These are phyloP conservation scores for Rhingia campestris DNA, from an alignment of 2,888 invertebrate species.

Conservation along the genomic window DNA sequence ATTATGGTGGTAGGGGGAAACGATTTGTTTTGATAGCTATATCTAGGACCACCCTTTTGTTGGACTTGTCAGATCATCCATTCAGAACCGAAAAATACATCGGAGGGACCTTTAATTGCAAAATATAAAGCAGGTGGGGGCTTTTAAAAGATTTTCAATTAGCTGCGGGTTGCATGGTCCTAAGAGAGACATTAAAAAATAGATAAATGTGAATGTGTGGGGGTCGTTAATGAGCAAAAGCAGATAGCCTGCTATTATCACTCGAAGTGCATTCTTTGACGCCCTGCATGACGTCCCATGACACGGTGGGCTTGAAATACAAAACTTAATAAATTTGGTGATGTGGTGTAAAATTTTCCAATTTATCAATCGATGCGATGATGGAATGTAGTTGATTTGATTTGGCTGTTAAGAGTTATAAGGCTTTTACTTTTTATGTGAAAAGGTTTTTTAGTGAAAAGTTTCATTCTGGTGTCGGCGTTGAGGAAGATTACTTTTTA, in stretches of 20 bases:
- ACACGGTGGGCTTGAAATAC: neutral
- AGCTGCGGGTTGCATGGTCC: neutral
- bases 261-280: slow-evolving; percentile 13
- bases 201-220: slow-evolving; percentile 21
- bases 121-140: slow-evolving; percentile 43
- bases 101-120: slow-evolving; percentile 60
- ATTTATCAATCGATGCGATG: slow-evolving; percentile 34
- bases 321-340: slow-evolving; percentile 23
- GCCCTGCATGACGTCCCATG: slow-evolving; percentile 49
- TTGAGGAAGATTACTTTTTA: too few species aligned
- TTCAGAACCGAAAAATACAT: slow-evolving; percentile 40
- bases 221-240: slow-evolving; percentile 22
- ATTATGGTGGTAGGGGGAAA: slow-evolving; percentile 33
- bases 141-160: slow-evolving; percentile 22
- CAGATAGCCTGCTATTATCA: slow-evolving; percentile 25
- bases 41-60: slow-evolving; percentile 54
- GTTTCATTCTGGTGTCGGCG: too few species aligned
- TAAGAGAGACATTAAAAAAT: slow-evolving; percentile 47
- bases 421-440: too few species aligned
- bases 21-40: slow-evolving; percentile 59
- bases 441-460: too few species aligned
- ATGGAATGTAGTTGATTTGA: slow-evolving; percentile 16
- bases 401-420: neutral
- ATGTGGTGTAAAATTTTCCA: slow-evolving; percentile 29
- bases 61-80: slow-evolving; percentile 35